Evolutionary conservation across 2,797 vertebrate species (phyloP).

Genomic region (Mareca penelope): DNA sequence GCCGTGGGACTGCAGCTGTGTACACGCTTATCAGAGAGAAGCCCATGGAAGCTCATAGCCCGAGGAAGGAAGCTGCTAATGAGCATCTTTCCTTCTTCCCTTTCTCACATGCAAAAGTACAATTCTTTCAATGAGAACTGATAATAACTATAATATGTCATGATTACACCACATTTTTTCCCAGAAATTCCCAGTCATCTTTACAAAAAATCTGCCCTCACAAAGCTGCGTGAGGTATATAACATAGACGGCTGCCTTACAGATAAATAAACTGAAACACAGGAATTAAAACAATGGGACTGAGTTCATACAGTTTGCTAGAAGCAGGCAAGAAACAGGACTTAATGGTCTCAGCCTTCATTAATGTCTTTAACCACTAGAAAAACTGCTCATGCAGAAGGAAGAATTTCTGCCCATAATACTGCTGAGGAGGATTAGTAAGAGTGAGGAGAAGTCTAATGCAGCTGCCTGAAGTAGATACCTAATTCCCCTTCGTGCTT

Average conservation of each 20-base stretch:
- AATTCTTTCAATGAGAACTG: slow-evolving; percentile 7
- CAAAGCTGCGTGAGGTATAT: neutral
- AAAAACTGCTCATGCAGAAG: neutral
- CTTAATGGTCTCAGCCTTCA: neutral
- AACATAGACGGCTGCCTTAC: neutral
- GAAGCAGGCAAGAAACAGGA: neutral
- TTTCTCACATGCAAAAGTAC: slow-evolving; percentile 23
- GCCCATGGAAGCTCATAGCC: slow-evolving; percentile 3
- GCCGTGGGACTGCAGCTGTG: slow-evolving; percentile 21
- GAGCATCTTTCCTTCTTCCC: slow-evolving; percentile 46
- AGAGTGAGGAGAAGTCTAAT: neutral
- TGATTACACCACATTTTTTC: neutral
- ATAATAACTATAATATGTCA: slow-evolving; percentile 22
- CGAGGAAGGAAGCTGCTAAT: slow-evolving; percentile 55
- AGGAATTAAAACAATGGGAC: neutral
- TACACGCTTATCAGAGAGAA: neutral
- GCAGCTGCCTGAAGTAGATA: neutral
- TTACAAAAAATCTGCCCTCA: neutral
- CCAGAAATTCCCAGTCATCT: neutral
- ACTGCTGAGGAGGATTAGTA: neutral
- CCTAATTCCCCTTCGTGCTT: neutral
- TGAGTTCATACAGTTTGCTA: neutral
- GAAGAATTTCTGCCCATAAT: neutral
- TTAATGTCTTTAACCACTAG: neutral
- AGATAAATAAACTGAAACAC: neutral